Conservation (phyloP, 2,888 invertebrate genomes). For the Pristionchus arcanus region DNA sequence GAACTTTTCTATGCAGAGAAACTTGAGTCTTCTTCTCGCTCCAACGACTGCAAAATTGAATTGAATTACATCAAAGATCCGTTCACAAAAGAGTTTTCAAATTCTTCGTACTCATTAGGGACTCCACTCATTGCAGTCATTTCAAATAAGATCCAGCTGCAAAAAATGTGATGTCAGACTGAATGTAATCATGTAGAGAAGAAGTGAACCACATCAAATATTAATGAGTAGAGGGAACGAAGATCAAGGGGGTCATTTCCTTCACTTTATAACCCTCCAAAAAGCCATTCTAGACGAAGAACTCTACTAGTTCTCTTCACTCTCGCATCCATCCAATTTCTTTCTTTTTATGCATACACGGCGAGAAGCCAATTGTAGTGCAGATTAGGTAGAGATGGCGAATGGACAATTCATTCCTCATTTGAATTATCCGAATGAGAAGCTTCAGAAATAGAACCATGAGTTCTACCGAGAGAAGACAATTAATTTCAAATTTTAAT, state of each 20-base stretch:
- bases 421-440: not conserved
- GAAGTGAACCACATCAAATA: not conserved
- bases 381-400: not conserved
- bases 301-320: not conserved
- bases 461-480: too few species aligned
- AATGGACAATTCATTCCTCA: not conserved
- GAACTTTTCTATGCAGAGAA: conserved; percentile 6
- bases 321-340: not conserved
- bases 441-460: not conserved
- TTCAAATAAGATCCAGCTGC: not conserved
- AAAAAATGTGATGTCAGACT: not conserved
- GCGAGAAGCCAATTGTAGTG: not conserved
- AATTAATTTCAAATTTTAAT: not conserved
- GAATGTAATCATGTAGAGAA: not conserved
- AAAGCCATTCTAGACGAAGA: not conserved
- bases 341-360: not conserved
- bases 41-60: not conserved
- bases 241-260: not conserved
- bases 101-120: not conserved
- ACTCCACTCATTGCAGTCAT: not conserved
- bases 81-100: not conserved
- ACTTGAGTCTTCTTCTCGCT: not conserved
- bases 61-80: not conserved
- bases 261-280: not conserved
- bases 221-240: conserved; percentile 4